phyloP scores from a whole-genome alignment of 2,888 invertebrate genomes.

The Mythimna impura region DNA sequence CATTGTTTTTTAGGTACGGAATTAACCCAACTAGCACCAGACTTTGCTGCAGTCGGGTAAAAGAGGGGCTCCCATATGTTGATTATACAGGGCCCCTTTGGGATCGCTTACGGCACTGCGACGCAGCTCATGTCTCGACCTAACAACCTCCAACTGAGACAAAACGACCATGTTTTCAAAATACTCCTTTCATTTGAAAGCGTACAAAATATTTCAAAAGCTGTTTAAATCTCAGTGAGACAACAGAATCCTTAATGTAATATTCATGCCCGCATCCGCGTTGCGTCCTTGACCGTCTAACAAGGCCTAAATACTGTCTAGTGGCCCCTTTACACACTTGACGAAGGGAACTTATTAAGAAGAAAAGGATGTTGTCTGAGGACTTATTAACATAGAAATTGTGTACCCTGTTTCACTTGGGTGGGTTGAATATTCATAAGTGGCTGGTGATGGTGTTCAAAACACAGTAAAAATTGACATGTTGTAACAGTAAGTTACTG shows the following conservation, averaged over 20 bases:
- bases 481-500: too few species aligned
- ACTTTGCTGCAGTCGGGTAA: too few species aligned
- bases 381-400: constrained; percentile 43
- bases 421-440: constrained; percentile 44
- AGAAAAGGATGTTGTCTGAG: constrained; percentile 53
- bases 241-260: constrained; percentile 51
- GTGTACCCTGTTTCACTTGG: constrained; percentile 4
- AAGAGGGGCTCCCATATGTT: too few species aligned
- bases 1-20: too few species aligned
- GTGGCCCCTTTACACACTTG: constrained; percentile 52
- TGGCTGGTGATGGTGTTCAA: not conserved
- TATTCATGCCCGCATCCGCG: constrained; percentile 64
- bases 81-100: too few species aligned
- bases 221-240: constrained; percentile 59
- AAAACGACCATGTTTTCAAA: constrained; percentile 20
- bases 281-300: constrained; percentile 59
- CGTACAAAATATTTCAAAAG: constrained; percentile 20
- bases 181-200: not conserved
- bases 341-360: constrained; percentile 44
- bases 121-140: too few species aligned
- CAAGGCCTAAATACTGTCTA: constrained; percentile 56
- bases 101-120: too few species aligned
- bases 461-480: not conserved
- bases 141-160: not conserved
- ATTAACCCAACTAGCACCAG: too few species aligned